phyloP scores from a whole-genome alignment of 2,797 vertebrate genomes.

The Liparis tanakae region DNA sequence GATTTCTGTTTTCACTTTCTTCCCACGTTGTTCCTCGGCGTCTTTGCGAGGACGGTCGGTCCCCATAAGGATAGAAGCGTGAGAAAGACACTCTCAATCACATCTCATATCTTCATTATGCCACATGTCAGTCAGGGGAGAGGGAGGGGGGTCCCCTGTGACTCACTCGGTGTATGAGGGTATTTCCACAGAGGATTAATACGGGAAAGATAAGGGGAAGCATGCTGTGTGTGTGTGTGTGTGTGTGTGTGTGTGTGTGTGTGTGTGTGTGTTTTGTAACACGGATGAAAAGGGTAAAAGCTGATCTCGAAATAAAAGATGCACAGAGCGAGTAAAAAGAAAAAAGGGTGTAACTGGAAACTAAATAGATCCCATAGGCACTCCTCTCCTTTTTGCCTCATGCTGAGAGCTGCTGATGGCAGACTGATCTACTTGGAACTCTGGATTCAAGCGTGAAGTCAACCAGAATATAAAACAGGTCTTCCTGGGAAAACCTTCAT shows the following conservation, averaged over 20 bases:
- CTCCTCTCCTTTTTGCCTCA: constrained; percentile 16
- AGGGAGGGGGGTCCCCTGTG: constrained; percentile 36
- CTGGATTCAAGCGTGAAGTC: constrained; percentile 32
- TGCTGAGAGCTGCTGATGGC: constrained; percentile 38
- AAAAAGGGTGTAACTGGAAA: constrained; percentile 11
- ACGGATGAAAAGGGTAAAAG: constrained; percentile 42
- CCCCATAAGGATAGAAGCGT: constrained; percentile 21
- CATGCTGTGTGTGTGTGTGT: constrained; percentile 7
- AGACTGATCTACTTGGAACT: constrained; percentile 54
- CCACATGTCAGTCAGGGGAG: constrained; percentile 31
- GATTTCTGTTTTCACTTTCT: not conserved
- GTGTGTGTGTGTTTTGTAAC: not conserved
- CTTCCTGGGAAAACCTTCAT: constrained; percentile 57
- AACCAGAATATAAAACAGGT: not conserved
- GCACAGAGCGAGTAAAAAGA: constrained; percentile 1
- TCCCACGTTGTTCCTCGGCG: not conserved
- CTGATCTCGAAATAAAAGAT: constrained; percentile 36
- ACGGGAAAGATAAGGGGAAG: constrained; percentile 33
- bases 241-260: too few relatives aligned
- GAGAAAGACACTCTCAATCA: constrained; percentile 11
- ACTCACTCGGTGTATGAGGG: constrained; percentile 21
- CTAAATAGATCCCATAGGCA: constrained; percentile 15
- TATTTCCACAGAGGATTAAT: constrained; percentile 54
- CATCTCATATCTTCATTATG: constrained; percentile 56
- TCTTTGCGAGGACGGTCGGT: constrained; percentile 23